Evolutionary conservation across 2,888 invertebrate genomes (phyloP), one percentile per base, ranked within the genome.

Genomic region (Druceiella hillmani): DNA sequence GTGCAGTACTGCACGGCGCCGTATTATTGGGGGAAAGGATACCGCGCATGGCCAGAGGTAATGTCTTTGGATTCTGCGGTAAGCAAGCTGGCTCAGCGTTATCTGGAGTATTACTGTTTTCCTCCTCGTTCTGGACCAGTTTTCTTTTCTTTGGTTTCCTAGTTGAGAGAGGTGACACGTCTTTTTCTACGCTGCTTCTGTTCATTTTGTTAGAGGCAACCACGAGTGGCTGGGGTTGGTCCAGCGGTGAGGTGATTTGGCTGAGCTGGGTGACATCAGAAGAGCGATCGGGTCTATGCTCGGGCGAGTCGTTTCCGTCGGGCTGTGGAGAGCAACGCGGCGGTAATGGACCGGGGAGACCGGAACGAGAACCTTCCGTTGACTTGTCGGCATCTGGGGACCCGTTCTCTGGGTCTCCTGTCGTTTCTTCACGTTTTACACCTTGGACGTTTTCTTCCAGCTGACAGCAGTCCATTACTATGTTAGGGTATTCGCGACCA

Each of bases 391-490:
- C 82, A 54, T 89, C 90, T 1, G 91, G 90, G 4, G 91, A 90
- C 36, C 89, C 89, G 52, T 89, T 88, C 57, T 88, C 89, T 26
- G 87, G 87, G 59, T 91, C 90, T 47, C 86, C 85, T 1, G 76
- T 70, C 1, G 83, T 71, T 57, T 90, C 89, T 68, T 91, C 91
- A 45, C 89, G 74, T 59, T 91, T 91, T 15, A 88, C 89, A 47
- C 82, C 79, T 56, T 80, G 80, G 17, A 82, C 79, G 51, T 82
- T 85, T 53, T 88, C 87, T 61, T 90, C 90, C 57, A 92, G 64
- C 66, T 94, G 94, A 61, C 91, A 92, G 64, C 88, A 87, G 65
- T 95, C 94, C 84, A 95, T 85, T 31, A 94, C 87, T 35, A 92
- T 78, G 59, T 92, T 87, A 52, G 87, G 86, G 55, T 87, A 88